These are phyloP conservation scores for Dorcus parallelipipedus DNA, from an alignment of 2,888 invertebrate species.

Conservation along the genomic window DNA sequence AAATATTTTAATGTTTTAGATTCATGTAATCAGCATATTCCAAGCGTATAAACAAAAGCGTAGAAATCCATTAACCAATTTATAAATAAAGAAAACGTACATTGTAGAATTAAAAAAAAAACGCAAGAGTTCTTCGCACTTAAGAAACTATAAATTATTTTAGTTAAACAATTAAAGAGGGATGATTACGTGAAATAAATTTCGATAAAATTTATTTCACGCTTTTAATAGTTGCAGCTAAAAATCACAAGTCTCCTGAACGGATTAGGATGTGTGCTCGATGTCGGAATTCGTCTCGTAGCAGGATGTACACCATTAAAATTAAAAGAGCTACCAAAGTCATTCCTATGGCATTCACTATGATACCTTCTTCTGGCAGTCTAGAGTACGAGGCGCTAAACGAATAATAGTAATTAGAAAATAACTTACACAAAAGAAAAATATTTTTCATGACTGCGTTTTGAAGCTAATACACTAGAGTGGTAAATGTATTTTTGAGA, in stretches of 20 bases:
- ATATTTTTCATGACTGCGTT: no score
- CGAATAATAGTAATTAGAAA: no score
- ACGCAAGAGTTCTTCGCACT: not conserved
- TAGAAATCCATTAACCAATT: not conserved
- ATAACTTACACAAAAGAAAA: no score
- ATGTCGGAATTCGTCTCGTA: slow-evolving; percentile 57
- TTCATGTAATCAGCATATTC: no score
- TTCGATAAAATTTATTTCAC: no score
- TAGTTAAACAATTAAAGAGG: not conserved
- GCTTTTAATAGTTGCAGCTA: slow-evolving; percentile 15
- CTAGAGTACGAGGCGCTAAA: slow-evolving; percentile 48
- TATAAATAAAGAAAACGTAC: not conserved
- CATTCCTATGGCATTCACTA: slow-evolving; percentile 68
- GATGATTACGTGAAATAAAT: not conserved
- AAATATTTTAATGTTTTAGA: no score
- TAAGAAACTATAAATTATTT: not conserved
- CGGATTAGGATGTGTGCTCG: slow-evolving; percentile 55
- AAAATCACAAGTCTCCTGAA: slow-evolving; percentile 55
- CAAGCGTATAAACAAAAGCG: no score
- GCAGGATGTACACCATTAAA: slow-evolving; percentile 63
- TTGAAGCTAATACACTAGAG: no score
- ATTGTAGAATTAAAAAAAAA: not conserved
- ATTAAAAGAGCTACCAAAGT: slow-evolving; percentile 62
- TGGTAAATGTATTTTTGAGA: no score
- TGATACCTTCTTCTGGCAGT: slow-evolving; percentile 62